Evolutionary conservation across 2,888 invertebrate species (phyloP), one percentile per base, ranked within the genome.

Genomic region (Cantharis rufa): DNA sequence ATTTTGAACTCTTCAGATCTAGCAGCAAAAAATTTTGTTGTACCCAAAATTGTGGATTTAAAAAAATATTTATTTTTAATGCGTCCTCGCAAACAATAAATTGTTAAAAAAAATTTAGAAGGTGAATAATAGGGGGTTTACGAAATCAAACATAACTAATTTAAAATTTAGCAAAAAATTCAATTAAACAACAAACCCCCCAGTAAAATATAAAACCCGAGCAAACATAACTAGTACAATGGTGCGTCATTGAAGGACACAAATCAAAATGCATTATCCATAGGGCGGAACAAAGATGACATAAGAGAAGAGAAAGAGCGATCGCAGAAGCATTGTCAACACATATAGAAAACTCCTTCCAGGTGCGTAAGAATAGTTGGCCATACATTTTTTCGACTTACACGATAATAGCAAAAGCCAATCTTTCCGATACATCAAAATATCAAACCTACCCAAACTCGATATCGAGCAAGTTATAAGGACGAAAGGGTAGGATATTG

Each of bases 191-290:
- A 21, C 48, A 74, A 70, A 72, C 62, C 63, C 63, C 69, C 21
- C 27, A 72, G 64, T 74, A 72, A 62, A 74, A 66, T 62, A 62
- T 70, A 68, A 77, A 77, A 48, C 70, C 69, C 72, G 63, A 71
- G 70, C 79, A 83, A 83, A 83, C 82, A 83, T 82, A 21, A 84
- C 82, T 81, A 79, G 80, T 80, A 83, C 83, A 85, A 84, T 82
- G 81, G 82, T 18, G 13, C 80, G 80, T 82, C 81, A 82, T 80
- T 79, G 82, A 78, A 82, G 81, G 82, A 83, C 84, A 85, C 84
- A 84, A 84, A 84, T 85, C 84, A 84, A 82, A 84, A 82, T 82
- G 84, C 83, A 84, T 85, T 85, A 83, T 84, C 82, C 82, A 70
- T 72, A 80, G 69, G 21, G 74, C 71, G 72, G 77, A 77, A 75